These are phyloP conservation scores for Empidonax alnorum DNA, from an alignment of 2,113 vertebrate species.

Conservation along the genomic window DNA sequence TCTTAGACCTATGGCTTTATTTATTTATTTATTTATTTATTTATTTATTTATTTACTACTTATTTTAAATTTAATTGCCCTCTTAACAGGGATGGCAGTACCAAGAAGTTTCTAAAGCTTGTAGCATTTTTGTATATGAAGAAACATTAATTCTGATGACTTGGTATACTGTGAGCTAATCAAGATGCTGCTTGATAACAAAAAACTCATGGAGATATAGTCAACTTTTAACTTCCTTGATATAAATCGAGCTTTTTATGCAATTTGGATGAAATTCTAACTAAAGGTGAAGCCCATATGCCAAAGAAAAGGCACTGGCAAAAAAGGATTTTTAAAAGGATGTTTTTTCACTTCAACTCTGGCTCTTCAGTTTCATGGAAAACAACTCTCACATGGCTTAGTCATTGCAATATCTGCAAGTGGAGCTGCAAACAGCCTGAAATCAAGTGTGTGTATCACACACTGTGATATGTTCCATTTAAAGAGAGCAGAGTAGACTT, in stretches of 20 bases:
- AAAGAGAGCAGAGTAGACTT: background rate
- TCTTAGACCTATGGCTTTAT: background rate
- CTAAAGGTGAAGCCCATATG: background rate
- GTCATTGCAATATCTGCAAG: background rate
- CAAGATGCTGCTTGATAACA: background rate
- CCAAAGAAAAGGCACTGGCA: background rate
- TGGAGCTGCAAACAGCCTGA: background rate
- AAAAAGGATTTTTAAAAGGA: background rate
- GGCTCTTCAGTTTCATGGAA: background rate
- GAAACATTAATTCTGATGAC: background rate
- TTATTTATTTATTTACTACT: background rate
- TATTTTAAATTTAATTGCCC: background rate
- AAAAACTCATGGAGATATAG: background rate
- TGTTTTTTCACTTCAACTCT: background rate
- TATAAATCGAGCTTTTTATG: conserved; percentile 32
- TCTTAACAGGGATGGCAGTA: background rate
- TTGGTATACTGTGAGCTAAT: background rate
- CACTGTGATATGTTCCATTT: background rate
- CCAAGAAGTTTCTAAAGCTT: background rate
- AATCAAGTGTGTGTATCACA: background rate
- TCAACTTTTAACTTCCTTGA: conserved; percentile 32
- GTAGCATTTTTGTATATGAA: background rate
- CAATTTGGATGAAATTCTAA: background rate
- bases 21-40: background rate
- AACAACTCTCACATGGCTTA: background rate